Evolutionary conservation across 1,140 invertebrate genomes (phyloP).

Genomic region (Listronotus bonariensis): DNA sequence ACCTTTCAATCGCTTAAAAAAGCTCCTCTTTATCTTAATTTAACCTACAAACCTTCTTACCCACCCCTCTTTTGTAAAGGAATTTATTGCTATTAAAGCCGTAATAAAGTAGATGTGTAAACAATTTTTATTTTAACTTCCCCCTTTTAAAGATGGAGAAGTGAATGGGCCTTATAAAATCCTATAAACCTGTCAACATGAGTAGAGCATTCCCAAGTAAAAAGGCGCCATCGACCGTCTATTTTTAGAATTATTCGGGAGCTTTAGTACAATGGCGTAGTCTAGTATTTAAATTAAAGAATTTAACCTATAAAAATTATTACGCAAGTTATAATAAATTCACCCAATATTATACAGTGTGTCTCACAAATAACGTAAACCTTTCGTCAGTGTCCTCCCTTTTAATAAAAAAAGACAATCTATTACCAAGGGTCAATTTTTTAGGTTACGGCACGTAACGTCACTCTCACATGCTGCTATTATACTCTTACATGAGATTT

Average conservation of each 20-base stretch:
- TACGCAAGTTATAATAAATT: no score
- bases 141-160: constrained; percentile 5
- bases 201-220: constrained; percentile 24
- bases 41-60: constrained; percentile 2
- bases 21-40: neutral
- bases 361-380: no score
- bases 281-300: no score
- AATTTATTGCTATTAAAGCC: constrained; percentile 9
- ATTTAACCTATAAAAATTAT: no score
- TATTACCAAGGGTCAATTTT: no score
- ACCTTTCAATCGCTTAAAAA: no score
- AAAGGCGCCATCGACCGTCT: constrained; percentile 25
- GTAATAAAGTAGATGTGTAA: constrained; percentile 16
- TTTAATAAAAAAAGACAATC: no score
- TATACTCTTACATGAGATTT: no score
- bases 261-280: constrained; percentile 17
- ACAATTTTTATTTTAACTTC: constrained; percentile 13
- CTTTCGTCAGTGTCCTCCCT: no score
- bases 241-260: constrained; percentile 25
- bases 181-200: constrained; percentile 29
- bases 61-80: neutral
- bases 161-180: constrained; percentile 31
- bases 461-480: no score
- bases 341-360: no score
- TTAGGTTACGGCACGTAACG: no score